Evolutionary conservation across 2,113 vertebrate species (phyloP).

Genomic region (Balaeniceps rex): DNA sequence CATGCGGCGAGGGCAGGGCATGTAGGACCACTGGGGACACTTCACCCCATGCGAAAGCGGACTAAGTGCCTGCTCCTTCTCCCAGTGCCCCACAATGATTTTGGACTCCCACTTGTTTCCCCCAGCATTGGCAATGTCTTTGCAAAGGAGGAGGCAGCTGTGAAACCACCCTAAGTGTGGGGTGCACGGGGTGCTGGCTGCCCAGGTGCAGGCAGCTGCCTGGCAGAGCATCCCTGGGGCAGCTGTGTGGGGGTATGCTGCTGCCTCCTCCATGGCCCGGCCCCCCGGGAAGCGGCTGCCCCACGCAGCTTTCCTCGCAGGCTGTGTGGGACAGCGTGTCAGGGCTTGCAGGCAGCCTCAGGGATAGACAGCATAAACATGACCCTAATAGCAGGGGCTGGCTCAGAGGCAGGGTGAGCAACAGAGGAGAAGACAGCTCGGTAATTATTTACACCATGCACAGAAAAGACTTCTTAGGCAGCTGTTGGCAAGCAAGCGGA

Average conservation of each 20-base stretch:
- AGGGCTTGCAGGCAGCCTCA: not conserved
- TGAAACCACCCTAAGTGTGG: not conserved
- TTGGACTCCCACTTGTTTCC: not conserved
- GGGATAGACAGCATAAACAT: not conserved
- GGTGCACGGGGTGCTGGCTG: not conserved
- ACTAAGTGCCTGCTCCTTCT: not conserved
- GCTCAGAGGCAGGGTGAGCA: not conserved
- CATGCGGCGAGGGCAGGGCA: fast-evolving
- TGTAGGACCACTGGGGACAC: not conserved
- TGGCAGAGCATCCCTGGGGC: not conserved
- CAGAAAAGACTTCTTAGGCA: not conserved
- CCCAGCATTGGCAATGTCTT: not conserved
- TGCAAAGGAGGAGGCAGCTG: not conserved
- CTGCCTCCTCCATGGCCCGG: not conserved
- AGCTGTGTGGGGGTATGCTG: not conserved
- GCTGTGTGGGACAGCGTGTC: not conserved
- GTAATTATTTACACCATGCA: not conserved
- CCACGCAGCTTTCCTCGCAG: not conserved
- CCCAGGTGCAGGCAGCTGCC: not conserved
- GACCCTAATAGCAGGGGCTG: not conserved
- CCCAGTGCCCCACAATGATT: not conserved
- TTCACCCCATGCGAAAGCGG: not conserved
- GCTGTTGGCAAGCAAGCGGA: not conserved
- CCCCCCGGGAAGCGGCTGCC: fast-evolving
- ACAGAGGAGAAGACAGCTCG: not conserved